Conservation (phyloP, 2,113 vertebrate species). For the Colius striatus region DNA sequence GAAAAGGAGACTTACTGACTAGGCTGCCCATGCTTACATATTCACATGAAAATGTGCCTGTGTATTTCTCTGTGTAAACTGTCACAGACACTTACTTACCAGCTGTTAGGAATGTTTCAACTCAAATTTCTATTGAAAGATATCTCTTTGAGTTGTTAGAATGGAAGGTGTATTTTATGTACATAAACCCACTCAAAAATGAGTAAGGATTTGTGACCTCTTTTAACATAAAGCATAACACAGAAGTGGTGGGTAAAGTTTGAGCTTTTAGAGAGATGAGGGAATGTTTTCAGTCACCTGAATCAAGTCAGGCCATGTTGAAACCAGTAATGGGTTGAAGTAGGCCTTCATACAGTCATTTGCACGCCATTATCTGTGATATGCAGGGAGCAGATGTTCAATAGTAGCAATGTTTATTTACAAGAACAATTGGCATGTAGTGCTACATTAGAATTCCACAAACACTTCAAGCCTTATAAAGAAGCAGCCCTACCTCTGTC, state of each 20-base stretch:
- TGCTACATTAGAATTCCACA: not conserved
- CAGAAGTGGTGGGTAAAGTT: not conserved
- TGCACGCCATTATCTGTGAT: not conserved
- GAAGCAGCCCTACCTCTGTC: not conserved
- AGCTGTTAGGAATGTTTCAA: not conserved
- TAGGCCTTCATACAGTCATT: not conserved
- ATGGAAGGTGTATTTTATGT: not conserved
- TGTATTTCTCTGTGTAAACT: not conserved
- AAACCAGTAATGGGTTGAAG: not conserved
- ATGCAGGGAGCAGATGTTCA: not conserved
- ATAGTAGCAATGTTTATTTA: not conserved
- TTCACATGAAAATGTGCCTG: accelerated
- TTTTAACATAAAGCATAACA: not conserved
- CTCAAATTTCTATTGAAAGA: not conserved
- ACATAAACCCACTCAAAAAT: not conserved
- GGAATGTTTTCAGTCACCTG: not conserved
- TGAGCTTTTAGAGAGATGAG: not conserved
- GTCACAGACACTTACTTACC: not conserved
- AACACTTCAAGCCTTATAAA: not conserved
- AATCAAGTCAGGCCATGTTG: not conserved
- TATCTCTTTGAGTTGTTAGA: not conserved
- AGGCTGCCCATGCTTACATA: not conserved
- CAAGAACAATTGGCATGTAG: not conserved
- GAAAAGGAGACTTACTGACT: not conserved
- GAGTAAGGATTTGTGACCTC: not conserved